Base-by-base conservation (phyloP, 1,140 invertebrate species). In the Helicorthomorpha holstii region DNA sequence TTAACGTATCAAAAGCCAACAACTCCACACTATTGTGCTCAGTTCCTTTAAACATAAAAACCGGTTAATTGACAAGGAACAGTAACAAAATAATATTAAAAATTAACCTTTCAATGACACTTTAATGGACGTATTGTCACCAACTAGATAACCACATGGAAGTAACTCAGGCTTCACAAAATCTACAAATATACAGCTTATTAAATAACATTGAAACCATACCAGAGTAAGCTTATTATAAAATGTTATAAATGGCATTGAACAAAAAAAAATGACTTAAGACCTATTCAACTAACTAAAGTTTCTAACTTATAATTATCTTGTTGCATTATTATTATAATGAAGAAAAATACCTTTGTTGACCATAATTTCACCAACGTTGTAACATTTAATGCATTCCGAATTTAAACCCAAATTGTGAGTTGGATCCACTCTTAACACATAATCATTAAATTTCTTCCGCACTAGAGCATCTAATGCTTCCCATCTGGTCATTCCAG, bases 401-500 rank as follows among this genome's bases (percentile, higher is more conserved):
- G 78, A 73, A 55, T 83, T 85, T 1, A 98, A 70, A 14, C 93
- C 93, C 24, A 98, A 69, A 69, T 86, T 90, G 16, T 85, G 85
- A 2, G 83, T 81, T 0, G 89, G 87, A 70, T 98, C 94, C 54
- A 98, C 81, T 59, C 87, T 78, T 4, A 85, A 78, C 25, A 97
- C 75, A 66, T 96, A 96, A 61, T 97, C 90, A 69, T 95, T 95
- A 62, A 98, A 94, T 53, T 86, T 81, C 64, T 87, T 80, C 60
- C 86, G 75, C 46, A 97, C 82, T 53, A 85, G 81, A 57, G 83
- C 83, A 65, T 98, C 93, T 54, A 98, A 70, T 58, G 88, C 82
- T 62, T 89, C 85, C 94, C 94, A 98, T 27, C 83, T 89, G 0
- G 88, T 93, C 66, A 93, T 92, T 27, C 85, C 83, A 58, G 85